These are phyloP conservation scores for Drosophila azteca DNA, from an alignment of 1,140 invertebrate genomes.

Conservation along the genomic window DNA sequence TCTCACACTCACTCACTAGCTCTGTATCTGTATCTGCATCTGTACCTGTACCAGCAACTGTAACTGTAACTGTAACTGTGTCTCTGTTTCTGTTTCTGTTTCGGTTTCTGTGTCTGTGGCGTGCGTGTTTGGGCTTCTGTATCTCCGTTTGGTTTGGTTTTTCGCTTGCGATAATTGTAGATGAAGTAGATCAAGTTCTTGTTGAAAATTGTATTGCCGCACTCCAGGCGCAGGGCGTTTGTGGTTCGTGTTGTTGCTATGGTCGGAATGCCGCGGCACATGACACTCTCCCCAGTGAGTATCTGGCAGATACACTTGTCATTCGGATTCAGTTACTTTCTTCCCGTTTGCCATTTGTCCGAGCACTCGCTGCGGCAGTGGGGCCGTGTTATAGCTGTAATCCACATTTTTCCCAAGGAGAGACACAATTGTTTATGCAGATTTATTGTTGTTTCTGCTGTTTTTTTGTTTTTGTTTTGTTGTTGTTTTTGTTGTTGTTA, in stretches of 20 bases:
- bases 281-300: constrained; percentile 54
- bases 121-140: no score
- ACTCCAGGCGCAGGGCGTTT: constrained; percentile 64
- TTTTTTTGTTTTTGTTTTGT: constrained; percentile 9
- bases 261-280: constrained; percentile 52
- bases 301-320: constrained; percentile 55
- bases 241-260: constrained; percentile 38
- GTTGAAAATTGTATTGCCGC: constrained; percentile 74
- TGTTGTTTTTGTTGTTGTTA: constrained; percentile 8
- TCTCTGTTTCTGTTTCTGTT: constrained; percentile 15
- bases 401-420: constrained; percentile 55
- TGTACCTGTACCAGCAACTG: background rate
- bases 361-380: constrained; percentile 33
- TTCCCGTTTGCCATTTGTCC: constrained; percentile 43
- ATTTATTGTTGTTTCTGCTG: constrained; percentile 23
- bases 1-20: background rate
- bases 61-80: constrained; percentile 6
- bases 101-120: constrained; percentile 8
- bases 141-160: constrained; percentile 33
- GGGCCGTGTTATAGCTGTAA: constrained; percentile 34
- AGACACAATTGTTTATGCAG: constrained; percentile 9
- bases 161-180: constrained; percentile 76
- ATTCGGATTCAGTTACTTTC: constrained; percentile 48
- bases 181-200: constrained; percentile 74
- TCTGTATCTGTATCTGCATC: background rate